Percentiles rank a stretch among this genome's conserved stretches.
phyloP scores from a whole-genome alignment of 2,797 vertebrate genomes.

The Myoxocephalus aenaeus region DNA sequence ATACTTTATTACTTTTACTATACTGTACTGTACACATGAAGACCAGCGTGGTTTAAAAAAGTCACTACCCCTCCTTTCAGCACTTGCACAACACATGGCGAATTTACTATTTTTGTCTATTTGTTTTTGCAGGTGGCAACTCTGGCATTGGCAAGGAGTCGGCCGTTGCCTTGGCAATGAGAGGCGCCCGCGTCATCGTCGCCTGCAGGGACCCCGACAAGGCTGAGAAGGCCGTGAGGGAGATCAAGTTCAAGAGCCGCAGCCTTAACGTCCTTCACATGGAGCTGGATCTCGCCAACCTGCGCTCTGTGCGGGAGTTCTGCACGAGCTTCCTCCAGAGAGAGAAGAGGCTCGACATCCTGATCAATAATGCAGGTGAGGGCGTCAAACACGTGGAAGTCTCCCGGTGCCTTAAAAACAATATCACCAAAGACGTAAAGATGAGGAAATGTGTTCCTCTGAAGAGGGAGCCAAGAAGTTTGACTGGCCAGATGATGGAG shows the following conservation, averaged over 20 bases:
- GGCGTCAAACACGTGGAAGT: background rate
- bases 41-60: background rate
- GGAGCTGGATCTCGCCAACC: constrained; percentile 85
- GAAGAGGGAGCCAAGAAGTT: background rate
- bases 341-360: constrained; percentile 86
- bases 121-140: constrained; percentile 77
- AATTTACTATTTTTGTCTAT: fast-evolving
- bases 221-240: constrained; percentile 78
- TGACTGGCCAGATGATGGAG: background rate
- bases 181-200: constrained; percentile 86
- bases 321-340: constrained; percentile 80
- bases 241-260: constrained; percentile 83
- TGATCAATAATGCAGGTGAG: constrained; percentile 87
- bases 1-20: background rate
- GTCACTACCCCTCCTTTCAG: background rate
- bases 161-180: constrained; percentile 80
- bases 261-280: constrained; percentile 82
- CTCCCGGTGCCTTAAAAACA: background rate
- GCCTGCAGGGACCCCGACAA: constrained; percentile 81
- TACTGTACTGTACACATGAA: background rate
- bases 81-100: too few species aligned
- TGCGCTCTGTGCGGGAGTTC: constrained; percentile 83
- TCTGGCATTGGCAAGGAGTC: constrained; percentile 87
- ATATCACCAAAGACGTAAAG: background rate
- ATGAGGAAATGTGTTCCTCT: background rate